These are phyloP conservation scores for Paramormyrops kingsleyae DNA, from an alignment of 2,113 vertebrate genomes.

Conservation along the genomic window DNA sequence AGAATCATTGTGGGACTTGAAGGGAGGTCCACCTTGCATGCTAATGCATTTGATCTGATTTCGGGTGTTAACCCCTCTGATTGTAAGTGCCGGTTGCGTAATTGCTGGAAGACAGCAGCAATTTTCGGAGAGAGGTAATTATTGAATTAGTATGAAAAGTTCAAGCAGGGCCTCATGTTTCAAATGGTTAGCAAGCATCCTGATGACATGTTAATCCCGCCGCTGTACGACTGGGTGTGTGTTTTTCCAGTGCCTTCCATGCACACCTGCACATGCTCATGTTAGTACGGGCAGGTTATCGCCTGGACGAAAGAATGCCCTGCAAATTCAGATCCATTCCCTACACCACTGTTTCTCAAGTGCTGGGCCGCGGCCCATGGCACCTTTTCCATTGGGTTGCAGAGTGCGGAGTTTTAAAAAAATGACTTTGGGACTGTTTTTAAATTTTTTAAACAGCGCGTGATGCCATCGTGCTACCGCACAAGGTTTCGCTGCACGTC, in stretches of 20 bases:
- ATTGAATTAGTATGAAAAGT: conserved; percentile 19
- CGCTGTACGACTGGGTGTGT: not conserved
- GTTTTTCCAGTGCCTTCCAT: not conserved
- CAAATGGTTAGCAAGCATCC: not conserved
- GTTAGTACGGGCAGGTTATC: not conserved
- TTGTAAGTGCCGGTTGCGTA: conserved; percentile 11
- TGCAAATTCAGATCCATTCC: not conserved
- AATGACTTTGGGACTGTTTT: not conserved
- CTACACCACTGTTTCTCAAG: not conserved
- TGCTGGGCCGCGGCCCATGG: not conserved
- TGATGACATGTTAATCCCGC: conserved; percentile 2
- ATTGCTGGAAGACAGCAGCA: conserved; percentile 5
- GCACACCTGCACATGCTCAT: not conserved
- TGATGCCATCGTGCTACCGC: not conserved
- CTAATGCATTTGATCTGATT: not conserved
- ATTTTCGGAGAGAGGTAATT: conserved; percentile 12
- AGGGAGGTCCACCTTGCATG: not conserved
- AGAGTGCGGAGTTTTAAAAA: not conserved
- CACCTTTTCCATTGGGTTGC: not conserved
- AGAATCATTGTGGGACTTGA: not conserved
- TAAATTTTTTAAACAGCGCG: not conserved
- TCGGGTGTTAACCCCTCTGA: not conserved
- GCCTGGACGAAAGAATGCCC: not conserved
- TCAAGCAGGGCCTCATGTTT: conserved; percentile 11
- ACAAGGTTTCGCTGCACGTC: not conserved